Evolutionary conservation across 2,797 vertebrate genomes (phyloP).

Genomic region (Discoglossus pictus): DNA sequence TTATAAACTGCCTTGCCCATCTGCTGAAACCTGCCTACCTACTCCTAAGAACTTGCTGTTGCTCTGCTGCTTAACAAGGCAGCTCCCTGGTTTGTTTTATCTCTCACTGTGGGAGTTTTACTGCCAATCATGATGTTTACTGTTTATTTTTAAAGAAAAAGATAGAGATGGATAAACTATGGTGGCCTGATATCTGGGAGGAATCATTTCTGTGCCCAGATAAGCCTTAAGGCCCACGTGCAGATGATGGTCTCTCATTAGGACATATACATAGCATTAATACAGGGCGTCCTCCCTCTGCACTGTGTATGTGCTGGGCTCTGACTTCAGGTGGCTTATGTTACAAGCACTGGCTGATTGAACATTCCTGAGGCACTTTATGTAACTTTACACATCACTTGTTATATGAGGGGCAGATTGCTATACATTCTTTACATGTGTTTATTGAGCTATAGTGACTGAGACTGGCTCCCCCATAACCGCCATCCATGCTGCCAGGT

Average conservation of each 20-base stretch:
- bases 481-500: background rate
- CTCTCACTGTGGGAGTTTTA: background rate
- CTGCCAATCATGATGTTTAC: background rate
- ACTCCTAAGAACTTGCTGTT: background rate
- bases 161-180: background rate
- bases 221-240: background rate
- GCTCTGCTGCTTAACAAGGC: background rate
- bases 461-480: too few species aligned
- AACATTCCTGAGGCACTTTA: conserved; percentile 23
- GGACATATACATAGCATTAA: background rate
- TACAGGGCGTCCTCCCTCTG: background rate
- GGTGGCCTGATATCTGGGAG: background rate
- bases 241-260: background rate
- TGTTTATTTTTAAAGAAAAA: background rate
- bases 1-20: background rate
- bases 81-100: background rate
- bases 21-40: background rate
- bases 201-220: background rate
- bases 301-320: background rate
- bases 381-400: background rate
- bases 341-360: conserved; percentile 1
- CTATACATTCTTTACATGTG: too few species aligned
- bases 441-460: too few species aligned
- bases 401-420: too few species aligned
- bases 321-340: too few species aligned